Base-by-base conservation (phyloP, 2,113 vertebrate genomes). In the Glaucomys volans region DNA sequence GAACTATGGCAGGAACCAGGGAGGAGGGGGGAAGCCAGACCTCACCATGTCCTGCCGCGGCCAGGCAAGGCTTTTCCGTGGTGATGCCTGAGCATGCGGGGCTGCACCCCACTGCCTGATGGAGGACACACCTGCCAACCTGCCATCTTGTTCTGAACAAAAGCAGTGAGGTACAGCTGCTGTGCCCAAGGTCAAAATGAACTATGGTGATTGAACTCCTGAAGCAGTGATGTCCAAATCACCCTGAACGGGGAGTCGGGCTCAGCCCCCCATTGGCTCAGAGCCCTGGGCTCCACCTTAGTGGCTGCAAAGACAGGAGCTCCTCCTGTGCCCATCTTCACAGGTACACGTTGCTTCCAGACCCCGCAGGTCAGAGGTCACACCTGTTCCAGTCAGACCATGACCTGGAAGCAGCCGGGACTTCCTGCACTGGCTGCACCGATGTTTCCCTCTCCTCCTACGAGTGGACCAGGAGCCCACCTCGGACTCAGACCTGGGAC, bases 171-270 rank as follows among this genome's bases (percentile, higher is more conserved):
- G 3, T 28, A 62, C 5, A 62, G 59, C 59, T 28, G 3, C 22
- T 62, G 5, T 22, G 18, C 6, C 54, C 20, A 57, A 4, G 13
- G 13, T 10, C 52, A 16, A 35, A 32, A 30, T 8, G 24, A 79
- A 18, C 17, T 4, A 1, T 0, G 1, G 1, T 1, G 13, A 35
- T 28, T 0, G 3, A 1, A 69, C 47, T 35, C 28, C 40, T 24
- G 71, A 18, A 13, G 26, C 42, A 35, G 14, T 75, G 4, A 30
- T 52, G 62, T 69, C 76, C 74, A 62, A 8, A 3, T 62, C 47
- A 35, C 9, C 64, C 47, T 54, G 35, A 35, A 47, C 42, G 7
- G 35, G 13, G 37, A 90, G 54, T 20, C 10, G 9, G 54, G 32
- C 13, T 4, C 8, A 5, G 26, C 16, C 18, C 13, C 10, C 22